A percentile compares a stretch with the other conserved stretches of the same genome.
Conservation (phyloP, 2,888 invertebrate genomes). For the Elgonia sp. region DNA sequence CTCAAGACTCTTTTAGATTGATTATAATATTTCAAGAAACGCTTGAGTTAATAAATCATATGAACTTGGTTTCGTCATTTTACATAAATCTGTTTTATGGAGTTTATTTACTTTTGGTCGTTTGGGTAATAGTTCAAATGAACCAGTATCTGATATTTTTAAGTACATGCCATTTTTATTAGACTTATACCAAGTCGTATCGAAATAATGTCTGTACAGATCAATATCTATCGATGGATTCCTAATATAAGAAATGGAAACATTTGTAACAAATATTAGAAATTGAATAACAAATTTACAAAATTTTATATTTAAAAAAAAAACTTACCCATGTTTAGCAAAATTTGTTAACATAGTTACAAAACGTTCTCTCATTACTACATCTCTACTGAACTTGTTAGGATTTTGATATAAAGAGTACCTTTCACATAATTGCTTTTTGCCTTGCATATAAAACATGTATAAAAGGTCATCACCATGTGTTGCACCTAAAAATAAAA, state of each 20-base stretch:
- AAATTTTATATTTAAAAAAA: not conserved
- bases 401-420: constrained; percentile 3
- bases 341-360: constrained; percentile 90
- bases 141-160: not conserved
- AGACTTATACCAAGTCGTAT: not conserved
- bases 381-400: constrained; percentile 32
- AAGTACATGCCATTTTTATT: not conserved
- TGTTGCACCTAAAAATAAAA: constrained; percentile 41
- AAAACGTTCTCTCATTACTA: constrained; percentile 86
- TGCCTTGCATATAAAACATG: constrained; percentile 34
- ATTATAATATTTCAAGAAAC: constrained; percentile 6
- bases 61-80: not conserved
- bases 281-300: not conserved
- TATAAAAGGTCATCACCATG: constrained; percentile 51
- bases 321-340: constrained; percentile 85
- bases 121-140: not conserved
- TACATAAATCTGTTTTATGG: not conserved
- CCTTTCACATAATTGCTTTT: constrained; percentile 23
- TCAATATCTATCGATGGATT: not conserved
- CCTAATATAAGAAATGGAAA: not conserved
- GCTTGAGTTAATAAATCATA: not conserved
- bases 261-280: too few relatives aligned
- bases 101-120: not conserved
- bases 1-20: not conserved
- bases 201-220: not conserved